phyloP scores from a whole-genome alignment of 2,113 vertebrate species.

The Okapia johnstoni region DNA sequence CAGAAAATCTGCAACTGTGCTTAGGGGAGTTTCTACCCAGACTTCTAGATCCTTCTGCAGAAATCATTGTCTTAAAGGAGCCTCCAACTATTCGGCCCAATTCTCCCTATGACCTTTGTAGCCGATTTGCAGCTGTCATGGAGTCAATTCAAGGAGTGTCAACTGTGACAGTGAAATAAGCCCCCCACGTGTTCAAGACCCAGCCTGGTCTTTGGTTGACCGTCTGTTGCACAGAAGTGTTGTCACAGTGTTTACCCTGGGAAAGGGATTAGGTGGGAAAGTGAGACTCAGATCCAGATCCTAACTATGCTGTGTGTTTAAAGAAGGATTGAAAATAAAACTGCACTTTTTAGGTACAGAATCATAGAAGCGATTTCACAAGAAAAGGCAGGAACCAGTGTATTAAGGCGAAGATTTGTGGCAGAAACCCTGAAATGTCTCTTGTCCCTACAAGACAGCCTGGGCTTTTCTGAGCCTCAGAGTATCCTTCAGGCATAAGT shows the following conservation, averaged over 20 bases:
- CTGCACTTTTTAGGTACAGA: constrained; percentile 56
- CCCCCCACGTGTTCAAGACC: rapidly evolving
- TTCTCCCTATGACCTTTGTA: constrained; percentile 94
- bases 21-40: constrained; percentile 93
- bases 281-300: neutral
- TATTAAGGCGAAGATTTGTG: neutral
- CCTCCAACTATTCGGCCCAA: constrained; percentile 93
- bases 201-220: rapidly evolving
- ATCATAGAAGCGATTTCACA: neutral
- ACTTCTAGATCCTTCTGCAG: constrained; percentile 91
- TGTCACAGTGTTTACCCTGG: neutral
- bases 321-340: constrained; percentile 43
- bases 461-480: neutral
- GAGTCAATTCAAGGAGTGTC: constrained; percentile 93
- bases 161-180: constrained; percentile 85
- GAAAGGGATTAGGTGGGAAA: neutral
- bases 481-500: neutral
- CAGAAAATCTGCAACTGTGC: constrained; percentile 91
- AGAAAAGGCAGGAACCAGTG: neutral
- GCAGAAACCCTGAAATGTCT: neutral
- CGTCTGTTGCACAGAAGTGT: neutral
- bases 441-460: neutral
- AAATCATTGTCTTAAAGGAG: constrained; percentile 90
- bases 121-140: constrained; percentile 93
- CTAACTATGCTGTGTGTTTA: neutral